These are phyloP conservation scores for Tragopan temminckii DNA, from an alignment of 2,797 vertebrate genomes.

Conservation along the genomic window DNA sequence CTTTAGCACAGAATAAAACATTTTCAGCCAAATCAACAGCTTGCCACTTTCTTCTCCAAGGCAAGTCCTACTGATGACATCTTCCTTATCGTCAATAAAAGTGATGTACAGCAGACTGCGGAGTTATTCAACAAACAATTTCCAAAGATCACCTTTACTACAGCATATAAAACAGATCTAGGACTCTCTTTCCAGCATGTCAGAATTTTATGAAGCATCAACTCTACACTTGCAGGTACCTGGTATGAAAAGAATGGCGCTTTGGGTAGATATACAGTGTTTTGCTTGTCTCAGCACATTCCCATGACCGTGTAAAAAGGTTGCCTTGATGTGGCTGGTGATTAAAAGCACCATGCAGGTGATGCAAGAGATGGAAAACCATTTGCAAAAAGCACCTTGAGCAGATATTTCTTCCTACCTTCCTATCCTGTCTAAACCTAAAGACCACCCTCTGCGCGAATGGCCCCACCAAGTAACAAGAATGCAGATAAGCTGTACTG, in stretches of 20 bases:
- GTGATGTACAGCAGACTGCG: conserved; percentile 51
- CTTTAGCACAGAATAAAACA: conserved; percentile 36
- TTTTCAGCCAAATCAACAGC: conserved; percentile 1
- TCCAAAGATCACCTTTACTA: conserved; percentile 78
- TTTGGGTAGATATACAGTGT: not conserved
- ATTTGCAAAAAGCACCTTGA: not conserved
- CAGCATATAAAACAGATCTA: conserved; percentile 69
- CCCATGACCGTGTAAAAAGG: not conserved
- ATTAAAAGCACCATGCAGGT: not conserved
- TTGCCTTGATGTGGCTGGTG: not conserved
- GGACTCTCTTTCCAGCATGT: conserved; percentile 70
- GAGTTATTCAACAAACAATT: conserved; percentile 79
- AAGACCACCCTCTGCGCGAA: not conserved
- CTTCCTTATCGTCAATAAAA: conserved; percentile 80
- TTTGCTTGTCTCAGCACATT: conserved; percentile 45
- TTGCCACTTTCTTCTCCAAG: not conserved
- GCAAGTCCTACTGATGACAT: conserved; percentile 54
- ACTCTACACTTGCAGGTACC: conserved; percentile 36
- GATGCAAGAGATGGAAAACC: not conserved
- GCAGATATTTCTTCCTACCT: not conserved
- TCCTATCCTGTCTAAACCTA: not conserved
- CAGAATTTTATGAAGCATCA: conserved; percentile 62
- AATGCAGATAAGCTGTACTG: not conserved
- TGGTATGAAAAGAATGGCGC: not conserved
- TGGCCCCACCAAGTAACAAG: not conserved